phyloP scores from a whole-genome alignment of 2,113 vertebrate genomes.

The Bufo bufo region DNA sequence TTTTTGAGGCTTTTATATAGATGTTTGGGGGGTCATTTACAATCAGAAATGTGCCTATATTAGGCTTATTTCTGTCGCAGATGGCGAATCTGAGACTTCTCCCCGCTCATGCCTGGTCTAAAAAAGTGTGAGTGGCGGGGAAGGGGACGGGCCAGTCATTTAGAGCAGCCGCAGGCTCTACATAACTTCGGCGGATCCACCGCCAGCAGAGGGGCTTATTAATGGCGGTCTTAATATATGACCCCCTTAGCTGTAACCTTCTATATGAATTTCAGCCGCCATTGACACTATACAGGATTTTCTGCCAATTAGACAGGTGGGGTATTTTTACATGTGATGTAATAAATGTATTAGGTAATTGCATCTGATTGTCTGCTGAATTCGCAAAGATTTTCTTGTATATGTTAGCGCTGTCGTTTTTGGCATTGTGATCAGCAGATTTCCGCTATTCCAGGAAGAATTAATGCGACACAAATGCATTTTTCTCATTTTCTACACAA shows the following conservation, averaged over 20 bases:
- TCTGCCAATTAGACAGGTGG: neutral
- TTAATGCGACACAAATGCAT: neutral
- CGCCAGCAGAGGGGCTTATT: too few relatives aligned
- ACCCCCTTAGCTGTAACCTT: neutral
- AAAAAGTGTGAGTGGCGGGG: too few relatives aligned
- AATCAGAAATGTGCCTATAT: too few relatives aligned
- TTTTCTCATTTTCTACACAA: neutral
- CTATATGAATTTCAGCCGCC: neutral
- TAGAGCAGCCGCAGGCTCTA: too few relatives aligned
- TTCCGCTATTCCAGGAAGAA: neutral
- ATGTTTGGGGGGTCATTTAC: too few relatives aligned
- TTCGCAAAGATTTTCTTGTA: neutral
- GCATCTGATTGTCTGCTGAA: neutral
- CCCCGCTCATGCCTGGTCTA: too few relatives aligned
- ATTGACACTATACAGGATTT: neutral
- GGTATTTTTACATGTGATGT: neutral
- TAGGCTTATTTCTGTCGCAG: too few relatives aligned
- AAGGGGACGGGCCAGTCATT: too few relatives aligned
- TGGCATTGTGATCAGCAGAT: neutral
- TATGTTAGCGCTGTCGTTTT: neutral
- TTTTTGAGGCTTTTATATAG: slow-evolving; percentile 1
- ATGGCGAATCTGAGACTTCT: too few relatives aligned
- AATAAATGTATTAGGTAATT: neutral
- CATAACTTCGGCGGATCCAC: too few relatives aligned
- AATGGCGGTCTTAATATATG: too few relatives aligned